phyloP scores from a whole-genome alignment of 2,888 invertebrate genomes.

The Ophioninae sp. region DNA sequence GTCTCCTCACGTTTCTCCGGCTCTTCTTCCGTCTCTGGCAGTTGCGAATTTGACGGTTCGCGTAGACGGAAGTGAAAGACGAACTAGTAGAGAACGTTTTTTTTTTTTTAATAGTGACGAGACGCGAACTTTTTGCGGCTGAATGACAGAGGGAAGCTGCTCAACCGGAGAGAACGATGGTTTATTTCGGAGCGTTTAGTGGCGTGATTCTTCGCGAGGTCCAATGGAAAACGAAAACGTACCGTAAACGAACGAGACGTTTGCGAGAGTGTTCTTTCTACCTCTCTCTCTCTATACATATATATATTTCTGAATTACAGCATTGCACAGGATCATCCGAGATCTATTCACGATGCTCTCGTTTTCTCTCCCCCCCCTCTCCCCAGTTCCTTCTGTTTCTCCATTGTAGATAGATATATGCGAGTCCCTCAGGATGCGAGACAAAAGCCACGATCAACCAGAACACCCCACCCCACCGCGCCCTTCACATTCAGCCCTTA shows the following conservation, averaged over 20 bases:
- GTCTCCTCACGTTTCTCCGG: too few species aligned
- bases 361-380: not conserved
- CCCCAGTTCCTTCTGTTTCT: constrained; percentile 73
- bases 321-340: constrained; percentile 78
- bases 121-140: constrained; percentile 9
- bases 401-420: constrained; percentile 51
- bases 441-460: constrained; percentile 80
- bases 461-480: constrained; percentile 69
- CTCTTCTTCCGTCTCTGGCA: too few species aligned
- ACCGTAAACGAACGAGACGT: constrained; percentile 63
- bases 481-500: constrained; percentile 45
- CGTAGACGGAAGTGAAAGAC: constrained; percentile 1
- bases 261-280: constrained; percentile 64
- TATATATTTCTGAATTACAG: constrained; percentile 76
- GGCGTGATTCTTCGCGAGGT: constrained; percentile 46
- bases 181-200: constrained; percentile 54
- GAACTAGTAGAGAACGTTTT: not conserved
- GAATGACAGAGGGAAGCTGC: constrained; percentile 33
- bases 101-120: not conserved
- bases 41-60: not conserved
- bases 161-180: constrained; percentile 26
- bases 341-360: constrained; percentile 76
- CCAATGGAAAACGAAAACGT: constrained; percentile 42
- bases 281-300: not conserved
- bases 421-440: constrained; percentile 79